These are phyloP conservation scores for Phenganax subtilis DNA, from an alignment of 92 coral and sea anemone species.

Conservation along the genomic window DNA sequence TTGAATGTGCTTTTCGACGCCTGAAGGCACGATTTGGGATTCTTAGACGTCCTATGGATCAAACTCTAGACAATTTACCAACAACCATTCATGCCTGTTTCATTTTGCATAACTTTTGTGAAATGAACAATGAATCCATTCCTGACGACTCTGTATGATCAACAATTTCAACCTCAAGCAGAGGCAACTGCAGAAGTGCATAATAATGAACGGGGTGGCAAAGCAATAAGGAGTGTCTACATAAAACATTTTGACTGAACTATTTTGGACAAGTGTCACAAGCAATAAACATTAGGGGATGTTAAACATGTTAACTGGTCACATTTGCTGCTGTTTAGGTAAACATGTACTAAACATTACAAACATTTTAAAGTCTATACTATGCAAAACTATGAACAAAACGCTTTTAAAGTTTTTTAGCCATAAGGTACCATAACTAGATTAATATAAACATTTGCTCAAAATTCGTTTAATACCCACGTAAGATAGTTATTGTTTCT, in stretches of 20 bases:
- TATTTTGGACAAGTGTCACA: not conserved
- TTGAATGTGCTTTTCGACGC: conserved; percentile 17
- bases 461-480: no score
- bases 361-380: no score
- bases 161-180: conserved; percentile 44
- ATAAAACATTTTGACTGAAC: conserved; percentile 6
- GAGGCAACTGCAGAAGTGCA: conserved; percentile 21
- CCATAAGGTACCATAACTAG: no score
- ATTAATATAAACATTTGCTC: no score
- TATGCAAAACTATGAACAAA: no score
- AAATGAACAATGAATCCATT: conserved; percentile 37
- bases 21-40: conserved; percentile 14
- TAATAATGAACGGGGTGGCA: conserved; percentile 32
- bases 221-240: conserved; percentile 3
- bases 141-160: conserved; percentile 27
- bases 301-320: not conserved
- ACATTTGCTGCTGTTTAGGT: not conserved
- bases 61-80: not conserved
- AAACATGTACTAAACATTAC: no score
- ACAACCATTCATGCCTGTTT: conserved; percentile 28
- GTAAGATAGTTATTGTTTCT: no score
- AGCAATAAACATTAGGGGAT: not conserved
- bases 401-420: no score
- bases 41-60: conserved; percentile 18
- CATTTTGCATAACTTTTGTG: conserved; percentile 44